Percentiles rank a stretch among this genome's conserved stretches.
These are phyloP conservation scores for Connochaetes taurinus DNA, from an alignment of 2,113 vertebrate genomes.

Conservation along the genomic window DNA sequence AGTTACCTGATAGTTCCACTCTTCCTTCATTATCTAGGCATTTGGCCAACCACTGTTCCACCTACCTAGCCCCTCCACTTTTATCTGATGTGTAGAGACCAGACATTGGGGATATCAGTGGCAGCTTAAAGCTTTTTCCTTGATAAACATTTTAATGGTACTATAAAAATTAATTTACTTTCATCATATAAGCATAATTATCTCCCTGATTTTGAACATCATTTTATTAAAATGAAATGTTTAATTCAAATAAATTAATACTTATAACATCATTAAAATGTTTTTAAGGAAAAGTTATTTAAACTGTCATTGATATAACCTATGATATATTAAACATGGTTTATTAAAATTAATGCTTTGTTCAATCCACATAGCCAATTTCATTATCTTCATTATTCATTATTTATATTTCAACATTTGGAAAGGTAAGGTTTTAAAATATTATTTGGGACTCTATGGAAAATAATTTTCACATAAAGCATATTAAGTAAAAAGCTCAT, in stretches of 20 bases:
- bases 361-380: background rate
- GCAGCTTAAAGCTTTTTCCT: background rate
- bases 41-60: background rate
- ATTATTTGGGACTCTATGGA: background rate
- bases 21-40: background rate
- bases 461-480: background rate
- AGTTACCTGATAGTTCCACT: background rate
- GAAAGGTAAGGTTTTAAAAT: background rate
- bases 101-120: background rate
- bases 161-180: background rate
- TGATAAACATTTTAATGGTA: background rate
- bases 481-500: background rate
- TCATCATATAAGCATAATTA: background rate
- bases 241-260: constrained; percentile 1
- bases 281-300: background rate
- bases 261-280: background rate
- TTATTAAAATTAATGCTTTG: background rate
- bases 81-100: background rate
- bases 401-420: background rate
- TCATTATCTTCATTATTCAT: background rate
- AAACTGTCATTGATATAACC: background rate
- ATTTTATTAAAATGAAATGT: background rate
- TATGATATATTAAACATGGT: background rate
- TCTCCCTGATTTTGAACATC: background rate
- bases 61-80: background rate